A percentile compares a stretch with the other conserved stretches of the same genome.
Conservation (phyloP, 2,888 invertebrate genomes). For the Axea sp. region DNA sequence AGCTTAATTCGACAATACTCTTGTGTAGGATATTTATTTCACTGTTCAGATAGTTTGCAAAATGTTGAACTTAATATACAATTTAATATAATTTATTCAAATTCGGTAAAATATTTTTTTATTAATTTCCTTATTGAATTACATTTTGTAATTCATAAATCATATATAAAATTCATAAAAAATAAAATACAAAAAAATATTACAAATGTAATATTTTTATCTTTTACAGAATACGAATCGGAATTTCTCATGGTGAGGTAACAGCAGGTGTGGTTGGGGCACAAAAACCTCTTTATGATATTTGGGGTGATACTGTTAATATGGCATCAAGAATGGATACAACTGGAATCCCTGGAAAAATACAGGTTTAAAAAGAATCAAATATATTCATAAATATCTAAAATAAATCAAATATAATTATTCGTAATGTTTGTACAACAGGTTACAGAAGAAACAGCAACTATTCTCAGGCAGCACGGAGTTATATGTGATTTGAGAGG, state of each 20-base stretch:
- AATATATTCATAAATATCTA: too few relatives aligned
- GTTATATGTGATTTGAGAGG: conserved; percentile 86
- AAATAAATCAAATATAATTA: neutral
- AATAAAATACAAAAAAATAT: too few relatives aligned
- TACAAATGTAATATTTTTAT: too few relatives aligned
- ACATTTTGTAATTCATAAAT: too few relatives aligned
- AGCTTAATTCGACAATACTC: too few relatives aligned
- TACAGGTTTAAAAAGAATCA: conserved; percentile 82
- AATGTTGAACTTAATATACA: too few relatives aligned
- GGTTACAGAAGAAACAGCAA: conserved; percentile 87
- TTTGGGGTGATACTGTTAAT: conserved; percentile 98
- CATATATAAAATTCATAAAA: too few relatives aligned
- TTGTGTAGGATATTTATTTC: too few relatives aligned
- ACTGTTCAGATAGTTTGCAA: too few relatives aligned
- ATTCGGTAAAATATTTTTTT: too few relatives aligned
- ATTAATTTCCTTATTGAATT: too few relatives aligned
- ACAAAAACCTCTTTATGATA: conserved; percentile 95
- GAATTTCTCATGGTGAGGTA: conserved; percentile 93
- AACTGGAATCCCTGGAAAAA: conserved; percentile 89
- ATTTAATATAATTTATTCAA: too few relatives aligned
- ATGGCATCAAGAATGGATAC: conserved; percentile 98
- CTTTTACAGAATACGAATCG: conserved; percentile 79
- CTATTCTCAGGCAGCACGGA: conserved; percentile 84
- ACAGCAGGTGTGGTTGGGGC: conserved; percentile 97
- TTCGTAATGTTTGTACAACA: conserved; percentile 66